A percentile compares a stretch with the other conserved stretches of the same genome.
phyloP scores from a whole-genome alignment of 2,113 vertebrate genomes.

The Actenoides hombroni region DNA sequence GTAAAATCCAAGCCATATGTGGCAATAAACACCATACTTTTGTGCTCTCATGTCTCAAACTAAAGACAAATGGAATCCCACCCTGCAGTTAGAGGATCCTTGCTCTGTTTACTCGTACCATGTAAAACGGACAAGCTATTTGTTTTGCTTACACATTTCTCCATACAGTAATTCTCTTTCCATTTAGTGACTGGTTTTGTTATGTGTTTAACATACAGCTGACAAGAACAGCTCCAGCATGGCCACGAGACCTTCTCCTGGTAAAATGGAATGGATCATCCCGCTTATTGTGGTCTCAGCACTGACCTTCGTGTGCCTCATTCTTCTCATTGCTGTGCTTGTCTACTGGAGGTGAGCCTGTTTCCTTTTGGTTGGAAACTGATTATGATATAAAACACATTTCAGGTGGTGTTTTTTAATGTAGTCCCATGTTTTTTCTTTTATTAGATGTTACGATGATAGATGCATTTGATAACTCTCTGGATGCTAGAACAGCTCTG shows the following conservation, averaged over 20 bases:
- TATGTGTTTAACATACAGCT: conserved; percentile 65
- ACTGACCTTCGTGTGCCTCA: conserved; percentile 94
- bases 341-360: conserved; percentile 95
- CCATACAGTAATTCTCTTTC: background rate
- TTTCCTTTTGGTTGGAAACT: background rate
- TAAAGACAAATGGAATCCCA: conserved; percentile 45
- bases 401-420: background rate
- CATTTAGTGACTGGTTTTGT: conserved; percentile 16
- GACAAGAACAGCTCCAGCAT: conserved; percentile 84
- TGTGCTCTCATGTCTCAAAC: conserved; percentile 38
- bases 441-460: background rate
- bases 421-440: background rate
- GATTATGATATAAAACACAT: background rate
- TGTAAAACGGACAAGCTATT: conserved; percentile 37
- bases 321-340: conserved; percentile 93
- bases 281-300: conserved; percentile 95
- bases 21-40: conserved; percentile 58
- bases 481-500: background rate
- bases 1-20: conserved; percentile 52
- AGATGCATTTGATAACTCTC: background rate
- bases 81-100: conserved; percentile 29
- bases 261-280: conserved; percentile 96
- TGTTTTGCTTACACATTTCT: background rate
- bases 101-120: conserved; percentile 34
- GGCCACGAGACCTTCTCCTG: conserved; percentile 80